Evolutionary conservation across 2,888 invertebrate species (phyloP), one percentile per base, ranked within the genome.

Genomic region (Chrysotoxum bicinctum): DNA sequence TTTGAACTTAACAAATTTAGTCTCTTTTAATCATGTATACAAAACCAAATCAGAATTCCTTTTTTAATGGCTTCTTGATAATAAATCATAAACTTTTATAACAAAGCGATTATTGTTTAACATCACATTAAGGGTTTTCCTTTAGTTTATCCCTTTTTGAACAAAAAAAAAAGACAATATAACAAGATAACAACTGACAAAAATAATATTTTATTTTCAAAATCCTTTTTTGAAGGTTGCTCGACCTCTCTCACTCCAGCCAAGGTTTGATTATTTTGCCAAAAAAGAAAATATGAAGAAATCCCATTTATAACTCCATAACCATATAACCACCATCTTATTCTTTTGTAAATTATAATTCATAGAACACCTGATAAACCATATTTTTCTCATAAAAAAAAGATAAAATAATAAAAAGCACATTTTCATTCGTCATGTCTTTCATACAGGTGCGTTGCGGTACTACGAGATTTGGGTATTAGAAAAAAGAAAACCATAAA

Each of bases 321-420:
- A 37, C 30, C 26, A 26, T 26, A n/a, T n/a, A n/a, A n/a, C n/a
- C 37, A 68, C 43, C 21, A 54, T 26, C 26, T 16, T 30, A 62
- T 77, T 40, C 21, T 56, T 69, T 52, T 32, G 35, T 32, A 35
- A 72, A 72, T 60, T 50, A 69, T 54, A 58, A 81, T 76, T 64
- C 64, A 79, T 58, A 69, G 10, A 84, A 84, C 83, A 84, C 74
- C 83, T 84, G 79, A 75, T 79, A 84, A 84, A 74, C 48, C 66
- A 50, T 66, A 35, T 50, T 23, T 23, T 66, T 50, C 21, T 4
- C 23, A 69, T 35, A 52, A 69, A 79, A 19, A 73, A 32, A 30
- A 60, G 52, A 69, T 52, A 66, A 66, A 72, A 64, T 64, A 64
- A 72, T 45, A 68, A 70, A 84, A 80, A 54, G 23, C 80, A 54